Evolutionary conservation across 2,797 vertebrate species (phyloP).

Genomic region (Carduelis carduelis): DNA sequence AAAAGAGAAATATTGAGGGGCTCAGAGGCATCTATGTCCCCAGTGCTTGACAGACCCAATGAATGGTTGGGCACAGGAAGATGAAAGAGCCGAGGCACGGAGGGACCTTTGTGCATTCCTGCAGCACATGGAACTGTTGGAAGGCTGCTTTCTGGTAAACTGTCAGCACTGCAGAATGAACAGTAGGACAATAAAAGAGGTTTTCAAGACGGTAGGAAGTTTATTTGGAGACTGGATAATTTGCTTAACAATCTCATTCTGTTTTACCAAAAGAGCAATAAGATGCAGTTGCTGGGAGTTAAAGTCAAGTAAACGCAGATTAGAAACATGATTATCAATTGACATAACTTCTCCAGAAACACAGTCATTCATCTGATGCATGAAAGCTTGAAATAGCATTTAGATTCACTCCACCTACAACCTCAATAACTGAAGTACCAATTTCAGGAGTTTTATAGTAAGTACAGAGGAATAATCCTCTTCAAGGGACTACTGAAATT

Average conservation of each 20-base stretch:
- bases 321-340: neutral
- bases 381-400: neutral
- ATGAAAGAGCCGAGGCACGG: rapidly evolving
- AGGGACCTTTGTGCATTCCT: neutral
- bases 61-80: neutral
- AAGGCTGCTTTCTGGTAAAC: neutral
- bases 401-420: neutral
- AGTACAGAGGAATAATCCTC: neutral
- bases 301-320: neutral
- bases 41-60: neutral
- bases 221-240: neutral
- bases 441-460: neutral
- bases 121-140: neutral
- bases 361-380: neutral
- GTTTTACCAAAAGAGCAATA: neutral
- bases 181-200: neutral
- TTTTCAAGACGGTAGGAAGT: neutral
- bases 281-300: neutral
- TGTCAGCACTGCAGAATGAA: neutral
- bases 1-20: neutral
- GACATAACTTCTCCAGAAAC: neutral
- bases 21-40: neutral
- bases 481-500: neutral
- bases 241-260: neutral
- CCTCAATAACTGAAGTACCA: neutral